A percentile compares a stretch with the other conserved stretches of the same genome.
Conservation (phyloP, 2,113 vertebrate genomes). For the Gnathonemus echidnorhynchus region DNA sequence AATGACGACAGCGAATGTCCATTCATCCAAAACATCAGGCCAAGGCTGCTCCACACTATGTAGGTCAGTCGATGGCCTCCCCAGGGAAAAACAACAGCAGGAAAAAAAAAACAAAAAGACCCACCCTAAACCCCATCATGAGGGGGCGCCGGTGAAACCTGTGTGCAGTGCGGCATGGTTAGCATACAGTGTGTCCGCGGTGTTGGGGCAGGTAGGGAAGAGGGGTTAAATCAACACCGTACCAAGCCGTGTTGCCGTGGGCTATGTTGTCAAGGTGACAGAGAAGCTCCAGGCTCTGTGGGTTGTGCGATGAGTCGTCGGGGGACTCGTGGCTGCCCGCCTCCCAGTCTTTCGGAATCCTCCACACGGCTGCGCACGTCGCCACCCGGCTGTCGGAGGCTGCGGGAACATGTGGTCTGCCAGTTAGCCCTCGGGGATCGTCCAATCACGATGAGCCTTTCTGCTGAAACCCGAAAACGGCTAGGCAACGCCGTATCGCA, state of each 20-base stretch:
- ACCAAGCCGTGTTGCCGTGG: constrained; percentile 86
- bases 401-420: constrained; percentile 43
- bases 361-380: constrained; percentile 89
- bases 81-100: constrained; percentile 20
- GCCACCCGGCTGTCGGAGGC: constrained; percentile 86
- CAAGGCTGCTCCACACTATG: constrained; percentile 34
- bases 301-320: constrained; percentile 88
- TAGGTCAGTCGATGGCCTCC: constrained; percentile 45
- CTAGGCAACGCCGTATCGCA: background rate
- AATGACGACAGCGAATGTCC: constrained; percentile 42
- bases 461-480: constrained; percentile 33
- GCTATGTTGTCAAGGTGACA: constrained; percentile 88
- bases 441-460: constrained; percentile 15
- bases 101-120: constrained; percentile 17
- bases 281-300: constrained; percentile 92
- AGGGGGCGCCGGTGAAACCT: background rate
- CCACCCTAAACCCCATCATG: constrained; percentile 11
- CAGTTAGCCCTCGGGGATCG: background rate
- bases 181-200: background rate
- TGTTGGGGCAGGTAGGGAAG: background rate
- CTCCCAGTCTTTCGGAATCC: constrained; percentile 93
- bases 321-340: constrained; percentile 89
- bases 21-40: constrained; percentile 41
- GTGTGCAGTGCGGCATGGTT: background rate
- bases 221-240: constrained; percentile 58